Evolutionary conservation across 1,140 invertebrate species (phyloP).

Genomic region (Venturia canescens): DNA sequence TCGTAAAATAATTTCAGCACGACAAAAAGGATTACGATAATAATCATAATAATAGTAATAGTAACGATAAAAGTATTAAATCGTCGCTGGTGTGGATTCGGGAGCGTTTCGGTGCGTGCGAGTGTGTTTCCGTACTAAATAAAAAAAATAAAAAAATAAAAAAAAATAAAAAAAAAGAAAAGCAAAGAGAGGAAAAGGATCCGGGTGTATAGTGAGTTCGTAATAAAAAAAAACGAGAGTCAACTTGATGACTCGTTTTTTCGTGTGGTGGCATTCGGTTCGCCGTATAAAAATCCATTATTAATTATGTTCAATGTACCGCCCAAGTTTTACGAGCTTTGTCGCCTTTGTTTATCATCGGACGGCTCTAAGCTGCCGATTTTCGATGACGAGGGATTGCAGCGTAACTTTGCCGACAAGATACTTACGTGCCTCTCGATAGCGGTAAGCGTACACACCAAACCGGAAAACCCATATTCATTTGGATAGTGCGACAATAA

Average conservation of each 20-base stretch:
- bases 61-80: slow-evolving; percentile 15
- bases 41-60: slow-evolving; percentile 6
- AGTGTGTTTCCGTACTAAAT: not conserved
- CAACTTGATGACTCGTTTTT: slow-evolving; percentile 48
- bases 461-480: slow-evolving; percentile 9
- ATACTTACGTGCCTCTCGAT: slow-evolving; percentile 75
- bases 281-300: slow-evolving; percentile 34
- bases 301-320: slow-evolving; percentile 77
- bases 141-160: slow-evolving; percentile 18
- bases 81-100: slow-evolving; percentile 13
- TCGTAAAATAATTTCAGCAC: slow-evolving; percentile 14
- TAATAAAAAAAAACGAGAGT: slow-evolving; percentile 34
- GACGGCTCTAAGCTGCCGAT: slow-evolving; percentile 77
- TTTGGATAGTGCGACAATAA: not conserved
- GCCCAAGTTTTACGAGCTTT: slow-evolving; percentile 78
- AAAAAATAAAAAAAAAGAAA: not conserved
- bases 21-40: slow-evolving; percentile 25
- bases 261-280: slow-evolving; percentile 12
- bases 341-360: slow-evolving; percentile 77
- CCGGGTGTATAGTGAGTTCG: not conserved
- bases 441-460: slow-evolving; percentile 67
- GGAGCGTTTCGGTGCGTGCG: not conserved
- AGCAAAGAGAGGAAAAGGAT: not conserved
- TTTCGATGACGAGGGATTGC: slow-evolving; percentile 75
- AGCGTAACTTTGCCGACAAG: slow-evolving; percentile 75